These are phyloP conservation scores for Neodiprion virginianus DNA, from an alignment of 1,140 invertebrate species.

Conservation along the genomic window DNA sequence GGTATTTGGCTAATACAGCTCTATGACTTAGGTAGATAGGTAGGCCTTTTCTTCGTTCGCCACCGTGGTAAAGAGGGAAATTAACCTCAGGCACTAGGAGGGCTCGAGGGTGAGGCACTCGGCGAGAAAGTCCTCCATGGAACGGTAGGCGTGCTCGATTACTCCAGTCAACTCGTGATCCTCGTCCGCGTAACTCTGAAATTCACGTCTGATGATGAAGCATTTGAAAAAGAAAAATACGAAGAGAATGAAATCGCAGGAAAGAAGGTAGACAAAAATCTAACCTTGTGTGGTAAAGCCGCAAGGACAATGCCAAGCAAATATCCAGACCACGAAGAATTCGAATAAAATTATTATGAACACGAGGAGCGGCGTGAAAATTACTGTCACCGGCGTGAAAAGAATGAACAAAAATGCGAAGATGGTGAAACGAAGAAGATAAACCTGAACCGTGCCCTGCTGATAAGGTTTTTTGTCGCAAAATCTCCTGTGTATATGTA, in stretches of 20 bases:
- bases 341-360: no score
- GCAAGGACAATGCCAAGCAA: no score
- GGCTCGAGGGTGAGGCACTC: conserved; percentile 85
- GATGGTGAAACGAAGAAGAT: no score
- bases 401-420: no score
- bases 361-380: no score
- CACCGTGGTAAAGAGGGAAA: conserved; percentile 41
- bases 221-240: conserved; percentile 12
- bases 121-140: conserved; percentile 85
- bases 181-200: conserved; percentile 83
- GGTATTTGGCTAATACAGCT: neutral
- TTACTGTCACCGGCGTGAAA: no score
- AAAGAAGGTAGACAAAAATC: neutral
- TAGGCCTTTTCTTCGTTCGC: neutral
- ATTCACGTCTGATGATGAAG: conserved; percentile 17
- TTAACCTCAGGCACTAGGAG: conserved; percentile 61
- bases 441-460: no score
- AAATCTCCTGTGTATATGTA: no score
- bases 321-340: no score
- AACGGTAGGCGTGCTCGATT: conserved; percentile 82
- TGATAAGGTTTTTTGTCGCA: no score
- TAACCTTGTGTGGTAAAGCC: no score
- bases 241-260: neutral
- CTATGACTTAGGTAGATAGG: neutral
- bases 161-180: conserved; percentile 79